These are phyloP conservation scores for Drosophila tripunctata DNA, from an alignment of 2,888 invertebrate genomes.

Conservation along the genomic window DNA sequence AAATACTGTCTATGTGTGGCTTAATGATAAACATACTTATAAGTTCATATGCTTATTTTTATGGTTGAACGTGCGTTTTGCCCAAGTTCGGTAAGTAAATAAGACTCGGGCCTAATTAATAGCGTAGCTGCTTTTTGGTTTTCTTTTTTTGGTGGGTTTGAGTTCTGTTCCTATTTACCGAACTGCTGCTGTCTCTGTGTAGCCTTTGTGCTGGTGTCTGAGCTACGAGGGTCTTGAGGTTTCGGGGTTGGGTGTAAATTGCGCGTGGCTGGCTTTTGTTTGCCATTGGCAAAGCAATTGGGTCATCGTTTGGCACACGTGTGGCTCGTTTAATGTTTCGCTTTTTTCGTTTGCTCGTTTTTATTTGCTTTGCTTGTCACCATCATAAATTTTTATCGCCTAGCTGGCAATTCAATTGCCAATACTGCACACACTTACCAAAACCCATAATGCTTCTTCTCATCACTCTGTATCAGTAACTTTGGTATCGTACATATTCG, in stretches of 20 bases:
- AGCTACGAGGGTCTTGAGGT: not conserved
- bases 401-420: constrained; percentile 48
- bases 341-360: constrained; percentile 35
- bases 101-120: constrained; percentile 38
- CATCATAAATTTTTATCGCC: constrained; percentile 67
- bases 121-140: constrained; percentile 4
- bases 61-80: constrained; percentile 4
- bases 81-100: constrained; percentile 24
- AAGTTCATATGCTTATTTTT: constrained; percentile 4
- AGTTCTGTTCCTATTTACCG: constrained; percentile 25
- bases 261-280: constrained; percentile 52
- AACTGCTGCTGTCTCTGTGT: constrained; percentile 29
- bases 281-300: constrained; percentile 57
- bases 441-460: constrained; percentile 7
- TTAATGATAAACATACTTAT: constrained; percentile 11
- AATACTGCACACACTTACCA: constrained; percentile 45
- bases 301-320: constrained; percentile 79
- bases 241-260: constrained; percentile 17
- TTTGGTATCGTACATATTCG: not conserved
- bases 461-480: constrained; percentile 16
- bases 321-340: constrained; percentile 68
- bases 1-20: constrained; percentile 19
- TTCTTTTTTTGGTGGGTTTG: not conserved
- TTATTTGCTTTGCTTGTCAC: constrained; percentile 55
- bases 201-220: constrained; percentile 4